Evolutionary conservation across 2,113 vertebrate genomes (phyloP), one percentile per base, ranked within the genome.

Genomic region (Spilogale gracilis): DNA sequence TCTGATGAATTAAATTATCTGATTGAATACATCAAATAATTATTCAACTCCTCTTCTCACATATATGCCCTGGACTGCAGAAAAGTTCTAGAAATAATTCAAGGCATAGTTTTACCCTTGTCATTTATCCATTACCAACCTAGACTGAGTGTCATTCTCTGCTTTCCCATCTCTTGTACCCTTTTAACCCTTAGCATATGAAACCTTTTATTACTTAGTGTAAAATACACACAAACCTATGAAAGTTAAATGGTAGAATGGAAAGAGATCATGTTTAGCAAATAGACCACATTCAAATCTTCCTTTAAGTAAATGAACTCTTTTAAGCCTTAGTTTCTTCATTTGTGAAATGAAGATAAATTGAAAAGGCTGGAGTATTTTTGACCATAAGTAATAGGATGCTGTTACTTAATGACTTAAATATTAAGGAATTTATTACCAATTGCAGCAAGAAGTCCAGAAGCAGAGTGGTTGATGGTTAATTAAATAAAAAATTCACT

Each of bases 1-100:
- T 82, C 76, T 91, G n/a, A 91, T 69, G 21, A 69, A 95, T 69
- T 91, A 71, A 85, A 91, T 84, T 54, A 81, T 95, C 52, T 93
- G 25, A 79, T 30, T 71, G 54, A 69, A 78, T 73, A 6, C 69
- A 50, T 91, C 67, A 38, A 78, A 89, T 95, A 48, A 50, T 89
- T 83, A 79, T 88, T 95, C 30, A 23, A 13, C 27, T 85, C 21
- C 27, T 56, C 52, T 84, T 27, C 14, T 83, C 25, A 32, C 17
- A 17, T 89, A 9, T 58, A 63, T 90, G 48, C 95, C 85, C 58
- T 61, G 83, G 54, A 9, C 91, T 94, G 3, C 30, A 96, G 65
- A 69, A 95, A 92, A 80, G 18, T n/a, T 90, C 67, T 73, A 90
- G 92, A 52, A 95, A 50, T 69, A n/a, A 56, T 54, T 79, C 25